These are phyloP conservation scores for Nettapus auritus DNA, from an alignment of 2,113 vertebrate species.

Conservation along the genomic window DNA sequence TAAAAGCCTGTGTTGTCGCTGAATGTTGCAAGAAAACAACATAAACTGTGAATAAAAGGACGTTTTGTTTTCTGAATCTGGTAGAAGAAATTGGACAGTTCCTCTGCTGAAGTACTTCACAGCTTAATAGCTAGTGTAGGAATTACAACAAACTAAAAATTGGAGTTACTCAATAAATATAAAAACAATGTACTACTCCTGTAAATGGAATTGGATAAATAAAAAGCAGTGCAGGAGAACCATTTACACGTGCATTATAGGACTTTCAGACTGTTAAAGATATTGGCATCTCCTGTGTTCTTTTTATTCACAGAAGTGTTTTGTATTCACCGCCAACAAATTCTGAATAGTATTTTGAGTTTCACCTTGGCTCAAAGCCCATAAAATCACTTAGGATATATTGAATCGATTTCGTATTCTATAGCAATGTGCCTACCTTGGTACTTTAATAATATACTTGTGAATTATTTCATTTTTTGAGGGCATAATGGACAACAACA, in stretches of 20 bases:
- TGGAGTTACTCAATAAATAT: neutral
- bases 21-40: slow-evolving; percentile 23
- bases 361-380: neutral
- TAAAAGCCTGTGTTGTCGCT: neutral
- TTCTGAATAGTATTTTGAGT: neutral
- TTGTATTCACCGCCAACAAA: slow-evolving; percentile 55
- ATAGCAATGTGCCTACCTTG: neutral
- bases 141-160: neutral
- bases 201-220: neutral
- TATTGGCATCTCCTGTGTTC: neutral
- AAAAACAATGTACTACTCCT: neutral
- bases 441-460: neutral
- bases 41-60: slow-evolving; percentile 77
- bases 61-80: neutral
- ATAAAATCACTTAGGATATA: neutral
- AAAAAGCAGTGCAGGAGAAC: neutral
- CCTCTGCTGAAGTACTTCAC: neutral
- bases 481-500: neutral
- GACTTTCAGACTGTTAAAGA: neutral
- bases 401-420: too few relatives aligned
- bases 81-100: neutral
- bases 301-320: slow-evolving; percentile 75
- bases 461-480: neutral
- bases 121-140: neutral
- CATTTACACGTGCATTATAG: neutral